A percentile compares a stretch with the other conserved stretches of the same genome.
Conservation (phyloP, 2,888 invertebrate genomes). For the Agrotis segetum region DNA sequence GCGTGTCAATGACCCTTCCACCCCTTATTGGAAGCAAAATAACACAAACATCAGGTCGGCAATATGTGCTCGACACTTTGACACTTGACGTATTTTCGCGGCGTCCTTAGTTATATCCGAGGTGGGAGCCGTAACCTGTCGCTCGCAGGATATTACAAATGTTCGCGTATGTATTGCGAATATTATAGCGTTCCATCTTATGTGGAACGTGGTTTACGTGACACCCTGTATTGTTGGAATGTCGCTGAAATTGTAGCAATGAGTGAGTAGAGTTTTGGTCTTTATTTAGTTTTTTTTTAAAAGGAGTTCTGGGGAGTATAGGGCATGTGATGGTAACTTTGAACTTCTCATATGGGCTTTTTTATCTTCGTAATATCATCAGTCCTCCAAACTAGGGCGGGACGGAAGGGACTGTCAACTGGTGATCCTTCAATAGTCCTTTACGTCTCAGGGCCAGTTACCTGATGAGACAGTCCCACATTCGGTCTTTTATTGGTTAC, state of each 20-base stretch:
- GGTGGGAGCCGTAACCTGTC: slow-evolving; percentile 28
- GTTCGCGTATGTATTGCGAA: slow-evolving; percentile 13
- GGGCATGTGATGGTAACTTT: too few relatives aligned
- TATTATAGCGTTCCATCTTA: slow-evolving; percentile 14
- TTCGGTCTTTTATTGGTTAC: too few relatives aligned
- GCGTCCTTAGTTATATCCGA: slow-evolving; percentile 25
- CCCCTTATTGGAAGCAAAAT: background rate
- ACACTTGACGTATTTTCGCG: slow-evolving; percentile 38
- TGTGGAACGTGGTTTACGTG: background rate
- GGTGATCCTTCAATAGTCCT: too few relatives aligned
- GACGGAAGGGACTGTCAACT: too few relatives aligned
- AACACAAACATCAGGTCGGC: slow-evolving; percentile 4
- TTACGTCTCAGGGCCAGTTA: too few relatives aligned
- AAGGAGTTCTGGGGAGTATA: background rate
- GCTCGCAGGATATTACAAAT: slow-evolving; percentile 52
- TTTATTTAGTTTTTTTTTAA: background rate
- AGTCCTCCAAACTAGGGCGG: too few relatives aligned
- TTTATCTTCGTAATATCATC: too few relatives aligned
- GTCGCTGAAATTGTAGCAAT: slow-evolving; percentile 2
- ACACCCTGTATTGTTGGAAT: slow-evolving; percentile 1
- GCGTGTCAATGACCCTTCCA: background rate
- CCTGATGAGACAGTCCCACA: too few relatives aligned
- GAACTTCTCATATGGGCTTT: too few relatives aligned
- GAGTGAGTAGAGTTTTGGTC: too few relatives aligned
- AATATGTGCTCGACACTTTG: slow-evolving; percentile 21